Evolutionary conservation across 2,797 vertebrate genomes (phyloP).

Genomic region (Harpagifer antarcticus): DNA sequence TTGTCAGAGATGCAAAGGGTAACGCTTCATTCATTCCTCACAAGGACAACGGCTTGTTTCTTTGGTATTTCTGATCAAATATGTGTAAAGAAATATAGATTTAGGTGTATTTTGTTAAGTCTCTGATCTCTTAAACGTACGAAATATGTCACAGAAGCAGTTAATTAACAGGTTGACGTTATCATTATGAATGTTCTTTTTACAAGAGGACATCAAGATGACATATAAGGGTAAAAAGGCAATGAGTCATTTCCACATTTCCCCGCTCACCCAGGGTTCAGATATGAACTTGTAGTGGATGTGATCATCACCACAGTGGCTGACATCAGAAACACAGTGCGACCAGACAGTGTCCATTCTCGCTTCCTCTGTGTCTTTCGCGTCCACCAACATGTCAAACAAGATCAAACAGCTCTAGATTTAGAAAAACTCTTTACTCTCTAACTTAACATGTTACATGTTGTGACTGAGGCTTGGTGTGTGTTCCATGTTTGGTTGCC

Average conservation of each 20-base stretch:
- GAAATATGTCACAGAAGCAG: neutral
- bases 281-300: conserved; percentile 13
- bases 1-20: conserved; percentile 36
- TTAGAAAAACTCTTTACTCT: neutral
- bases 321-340: conserved; percentile 11
- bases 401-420: neutral
- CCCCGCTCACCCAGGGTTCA: conserved; percentile 26
- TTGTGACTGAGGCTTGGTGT: neutral
- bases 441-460: conserved; percentile 10
- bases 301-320: neutral
- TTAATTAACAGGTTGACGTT: neutral
- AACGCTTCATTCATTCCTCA: neutral
- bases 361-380: conserved; percentile 5
- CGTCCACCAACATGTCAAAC: conserved; percentile 1
- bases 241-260: conserved; percentile 40
- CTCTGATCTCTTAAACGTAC: neutral
- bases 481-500: neutral
- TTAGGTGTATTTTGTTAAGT: neutral
- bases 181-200: neutral
- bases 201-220: neutral
- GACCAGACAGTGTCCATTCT: conserved; percentile 17
- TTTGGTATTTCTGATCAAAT: neutral
- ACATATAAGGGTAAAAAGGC: neutral
- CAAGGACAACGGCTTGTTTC: neutral
- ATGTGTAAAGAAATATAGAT: neutral